Evolutionary conservation across 2,888 invertebrate species (phyloP), one percentile per base, ranked within the genome.

Genomic region (Leuctra nigra): DNA sequence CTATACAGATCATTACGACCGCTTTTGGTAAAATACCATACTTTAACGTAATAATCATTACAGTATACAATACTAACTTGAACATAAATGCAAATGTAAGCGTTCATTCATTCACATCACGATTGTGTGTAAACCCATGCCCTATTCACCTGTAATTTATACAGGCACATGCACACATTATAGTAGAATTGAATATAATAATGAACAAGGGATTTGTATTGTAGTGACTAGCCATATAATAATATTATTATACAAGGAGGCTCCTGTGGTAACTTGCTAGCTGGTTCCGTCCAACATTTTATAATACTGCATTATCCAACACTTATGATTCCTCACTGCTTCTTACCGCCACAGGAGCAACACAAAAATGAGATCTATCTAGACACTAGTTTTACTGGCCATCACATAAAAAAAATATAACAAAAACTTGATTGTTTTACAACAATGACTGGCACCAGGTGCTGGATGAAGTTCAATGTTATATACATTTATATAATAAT

Each of bases 51-150:
- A 61, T 60, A 58, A 61, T 55, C 58, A 58, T 77, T 77, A 77
- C 75, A 75, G 70, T 73, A 73, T 73, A 73, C 72, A 69, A 66
- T 68, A 60, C 55, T 65, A 64, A 61, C 62, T n/a, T n/a, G 63
- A 63, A 65, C 63, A 62, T 66, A 67, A 68, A 69, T 68, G 67
- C 66, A 66, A 67, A 56, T 46, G 47, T 58, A 60, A 60, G 60
- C 60, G 58, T 58, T 58, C 55, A 58, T 55, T 47, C 57, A 55
- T 48, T 52, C 57, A 44, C 53, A 44, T 55, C 35, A 48, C 44
- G 54, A 55, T 52, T 55, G 50, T 55, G 59, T 58, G 57, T 54
- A 59, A 58, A 59, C 54, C 59, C 61, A 59, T 58, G 57, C 59
- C 59, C 57, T 47, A 56, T 58, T 56, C 54, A 33, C 52, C 54